Percentiles rank a stretch among this genome's conserved stretches.
These are phyloP conservation scores for Conomelus anceps DNA, from an alignment of 2,888 invertebrate genomes.

Conservation along the genomic window DNA sequence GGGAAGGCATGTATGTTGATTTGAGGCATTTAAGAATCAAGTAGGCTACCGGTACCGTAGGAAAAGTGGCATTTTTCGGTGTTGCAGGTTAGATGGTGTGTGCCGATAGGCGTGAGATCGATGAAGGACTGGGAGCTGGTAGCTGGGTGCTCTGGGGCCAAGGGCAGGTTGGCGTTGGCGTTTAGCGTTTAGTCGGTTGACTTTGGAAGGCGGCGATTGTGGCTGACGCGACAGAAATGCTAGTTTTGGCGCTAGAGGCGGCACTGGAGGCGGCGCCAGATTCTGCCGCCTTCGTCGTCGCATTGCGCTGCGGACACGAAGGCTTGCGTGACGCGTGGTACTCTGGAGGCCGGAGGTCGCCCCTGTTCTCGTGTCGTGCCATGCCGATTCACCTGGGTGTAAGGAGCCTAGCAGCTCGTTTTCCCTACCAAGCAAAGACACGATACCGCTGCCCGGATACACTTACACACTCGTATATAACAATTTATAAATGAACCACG, in stretches of 20 bases:
- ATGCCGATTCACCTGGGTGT: not conserved
- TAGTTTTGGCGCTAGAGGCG: no score
- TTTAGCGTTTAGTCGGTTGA: no score
- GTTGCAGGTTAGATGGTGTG: not conserved
- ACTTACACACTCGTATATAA: not conserved
- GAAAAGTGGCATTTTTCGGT: not conserved
- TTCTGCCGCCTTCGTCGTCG: not conserved
- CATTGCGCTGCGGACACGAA: not conserved
- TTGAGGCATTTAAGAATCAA: not conserved
- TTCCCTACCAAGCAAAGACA: no score
- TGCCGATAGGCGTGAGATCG: not conserved
- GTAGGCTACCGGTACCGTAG: not conserved
- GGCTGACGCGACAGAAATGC: not conserved
- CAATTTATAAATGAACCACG: not conserved
- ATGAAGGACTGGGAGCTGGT: not conserved
- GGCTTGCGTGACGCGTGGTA: not conserved
- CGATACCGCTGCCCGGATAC: not conserved
- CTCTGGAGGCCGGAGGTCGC: not conserved
- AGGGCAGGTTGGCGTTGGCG: no score
- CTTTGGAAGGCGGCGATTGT: not conserved
- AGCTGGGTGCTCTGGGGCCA: not conserved
- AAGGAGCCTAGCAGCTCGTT: no score
- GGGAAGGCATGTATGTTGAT: not conserved
- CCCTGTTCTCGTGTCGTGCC: not conserved
- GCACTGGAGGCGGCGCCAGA: not conserved